A percentile compares a stretch with the other conserved stretches of the same genome.
phyloP scores from a whole-genome alignment of 1,140 invertebrate genomes.

The Cyclina sinensis region DNA sequence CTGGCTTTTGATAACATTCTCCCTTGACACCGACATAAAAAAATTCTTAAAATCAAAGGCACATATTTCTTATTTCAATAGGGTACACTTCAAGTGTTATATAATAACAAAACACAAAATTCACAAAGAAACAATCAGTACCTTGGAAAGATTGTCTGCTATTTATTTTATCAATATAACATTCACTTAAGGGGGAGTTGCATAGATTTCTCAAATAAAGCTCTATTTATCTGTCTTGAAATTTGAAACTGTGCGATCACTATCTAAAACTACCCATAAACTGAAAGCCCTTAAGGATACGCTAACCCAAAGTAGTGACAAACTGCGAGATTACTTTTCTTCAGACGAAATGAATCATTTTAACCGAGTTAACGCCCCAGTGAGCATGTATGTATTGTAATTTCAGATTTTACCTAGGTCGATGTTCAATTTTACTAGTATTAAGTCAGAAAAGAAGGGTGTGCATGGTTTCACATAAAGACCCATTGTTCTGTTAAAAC shows the following conservation, averaged over 20 bases:
- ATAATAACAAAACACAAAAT: no score
- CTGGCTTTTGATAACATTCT: no score
- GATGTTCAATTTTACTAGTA: constrained; percentile 46
- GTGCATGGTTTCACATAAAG: constrained; percentile 23
- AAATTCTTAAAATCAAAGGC: no score
- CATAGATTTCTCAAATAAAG: constrained; percentile 4
- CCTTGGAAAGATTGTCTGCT: not conserved
- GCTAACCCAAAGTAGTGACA: constrained; percentile 33
- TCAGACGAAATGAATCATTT: constrained; percentile 38
- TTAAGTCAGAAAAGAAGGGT: constrained; percentile 5
- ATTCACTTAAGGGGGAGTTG: constrained; percentile 13
- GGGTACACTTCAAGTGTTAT: no score
- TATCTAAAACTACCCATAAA: constrained; percentile 7
- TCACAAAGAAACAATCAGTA: not conserved
- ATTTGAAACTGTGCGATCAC: not conserved
- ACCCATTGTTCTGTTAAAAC: constrained; percentile 34
- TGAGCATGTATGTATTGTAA: not conserved
- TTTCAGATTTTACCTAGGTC: constrained; percentile 20
- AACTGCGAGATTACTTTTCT: constrained; percentile 8
- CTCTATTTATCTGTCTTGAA: constrained; percentile 27
- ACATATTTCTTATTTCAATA: no score
- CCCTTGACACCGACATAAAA: no score
- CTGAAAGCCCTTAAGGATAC: not conserved
- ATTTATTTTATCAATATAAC: not conserved
- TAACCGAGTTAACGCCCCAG: constrained; percentile 8